Evolutionary conservation across 1,140 invertebrate species (phyloP), one percentile per base, ranked within the genome.

Genomic region (Vollenhovia emeryi): DNA sequence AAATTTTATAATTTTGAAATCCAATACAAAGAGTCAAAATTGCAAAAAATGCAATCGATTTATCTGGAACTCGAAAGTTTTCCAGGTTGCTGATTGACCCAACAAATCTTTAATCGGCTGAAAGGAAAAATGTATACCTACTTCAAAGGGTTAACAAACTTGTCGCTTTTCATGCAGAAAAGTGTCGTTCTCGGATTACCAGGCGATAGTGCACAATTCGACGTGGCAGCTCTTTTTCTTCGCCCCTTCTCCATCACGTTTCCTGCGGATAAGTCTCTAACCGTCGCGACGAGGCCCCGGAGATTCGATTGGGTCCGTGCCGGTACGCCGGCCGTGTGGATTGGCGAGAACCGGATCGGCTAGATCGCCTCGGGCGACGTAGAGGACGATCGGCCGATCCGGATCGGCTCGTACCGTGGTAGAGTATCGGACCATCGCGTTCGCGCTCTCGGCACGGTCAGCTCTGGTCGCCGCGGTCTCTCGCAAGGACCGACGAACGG

Each of bases 341-440:
- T 90, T 84, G 89, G 88, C 33, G 59, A 87, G 69, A 90, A 89
- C 86, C 88, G 88, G 88, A 89, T 90, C 86, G 83, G 73, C n/a
- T 90, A 68, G 76, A 43, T 73, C 36, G 33, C 88, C 86, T 50
- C 71, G 86, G 78, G 73, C 76, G 75, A 75, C 43, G 36, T 30
- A 24, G 52, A 62, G 52, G 78, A 83, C 45, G 71, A 75, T 74
- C 59, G 68, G 59, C 8, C n/a, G 52, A 64, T 52, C 55, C 62
- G 36, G 69, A 69, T 40, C 43, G 55, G 33, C 43, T 66, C 24
- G 18, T n/a, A 57, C 27, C 36, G 43, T 62, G 43, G 83, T 64
- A 52, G 45, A 79, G 40, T 64, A 76, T 76, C 71, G 84, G 48
- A 52, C 78, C 78, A 86, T 76, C 86, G 36, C 36, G 78, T 36